Evolutionary conservation across 2,888 invertebrate species (phyloP), one percentile per base, ranked within the genome.

Genomic region (Nowickia ferox): DNA sequence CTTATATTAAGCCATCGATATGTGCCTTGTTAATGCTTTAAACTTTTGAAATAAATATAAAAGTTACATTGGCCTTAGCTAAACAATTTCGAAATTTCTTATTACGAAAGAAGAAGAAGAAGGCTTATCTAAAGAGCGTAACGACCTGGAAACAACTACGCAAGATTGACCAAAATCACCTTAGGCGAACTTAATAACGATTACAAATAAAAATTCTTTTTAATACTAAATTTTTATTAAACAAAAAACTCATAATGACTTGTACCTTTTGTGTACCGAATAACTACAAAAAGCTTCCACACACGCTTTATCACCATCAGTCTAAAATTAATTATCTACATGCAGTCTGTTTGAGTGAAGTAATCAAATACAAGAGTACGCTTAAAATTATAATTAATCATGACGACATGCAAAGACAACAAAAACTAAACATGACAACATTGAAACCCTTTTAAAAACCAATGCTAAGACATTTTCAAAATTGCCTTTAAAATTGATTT

Each of bases 361-460:
- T 17, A n/a, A 44, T n/a, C 38, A n/a, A n/a, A 38, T 30, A 42
- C 5, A 40, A 61, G 63, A 40, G 17, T 53, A 2, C 11, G 17
- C 44, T 57, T 55, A n/a, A 48, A 65, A 40, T 46, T 72, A 2
- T 55, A 61, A 75, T 82, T 61, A 82, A 82, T 69, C 68, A 69
- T 63, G 68, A 75, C 48, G 38, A 61, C 13, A 69, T 15, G 3
- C 17, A 22, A 59, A 57, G 15, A 59, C 15, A 68, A 19, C 9
- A 51, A 17, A 19, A 48, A 68, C 61, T 22, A 75, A 69, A 42
- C 17, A 75, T 17, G 22, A 65, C 61, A 78, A 76, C 75, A 55
- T 61, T 19, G 17, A 82, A 76, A 76, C 68, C 63, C 65, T 82
- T 76, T 69, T 69, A 69, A 69, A 72, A 53, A 15, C 46, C 19